phyloP scores from a whole-genome alignment of 2,113 vertebrate genomes.

The Notothenia coriiceps region DNA sequence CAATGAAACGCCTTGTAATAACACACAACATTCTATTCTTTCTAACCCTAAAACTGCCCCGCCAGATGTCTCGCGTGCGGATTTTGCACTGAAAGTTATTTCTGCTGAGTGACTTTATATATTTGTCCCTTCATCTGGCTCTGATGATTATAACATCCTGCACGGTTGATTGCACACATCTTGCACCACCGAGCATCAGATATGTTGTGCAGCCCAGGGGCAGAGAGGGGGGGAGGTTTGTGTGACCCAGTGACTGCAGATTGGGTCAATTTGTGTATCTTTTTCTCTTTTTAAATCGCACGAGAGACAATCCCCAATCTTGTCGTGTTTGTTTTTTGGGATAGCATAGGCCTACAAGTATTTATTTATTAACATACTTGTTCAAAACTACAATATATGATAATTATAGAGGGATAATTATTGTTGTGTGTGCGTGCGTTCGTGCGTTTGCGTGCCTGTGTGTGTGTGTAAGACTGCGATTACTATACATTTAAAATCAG shows the following conservation, averaged over 20 bases:
- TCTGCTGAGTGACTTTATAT: conserved; percentile 8
- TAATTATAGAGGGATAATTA: too few species aligned
- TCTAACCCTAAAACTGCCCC: not conserved
- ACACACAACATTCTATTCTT: not conserved
- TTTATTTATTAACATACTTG: too few species aligned
- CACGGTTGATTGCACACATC: conserved; percentile 58
- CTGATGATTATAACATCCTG: conserved; percentile 47
- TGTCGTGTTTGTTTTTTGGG: too few species aligned
- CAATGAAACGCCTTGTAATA: not conserved
- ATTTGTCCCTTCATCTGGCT: conserved; percentile 15
- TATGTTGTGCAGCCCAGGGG: conserved; percentile 31
- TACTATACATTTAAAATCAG: too few species aligned
- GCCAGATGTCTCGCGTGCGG: too few species aligned
- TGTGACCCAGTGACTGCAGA: conserved; percentile 33
- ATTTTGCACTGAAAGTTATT: not conserved
- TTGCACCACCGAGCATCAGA: conserved; percentile 56
- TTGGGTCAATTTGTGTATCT: not conserved
- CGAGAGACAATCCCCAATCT: not conserved
- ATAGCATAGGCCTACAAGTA: too few species aligned
- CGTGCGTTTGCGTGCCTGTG: too few species aligned
- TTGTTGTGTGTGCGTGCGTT: too few species aligned
- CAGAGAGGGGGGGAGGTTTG: not conserved
- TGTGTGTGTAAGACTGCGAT: too few species aligned
- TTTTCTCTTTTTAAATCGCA: not conserved
- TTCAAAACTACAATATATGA: too few species aligned